A percentile compares a stretch with the other conserved stretches of the same genome.
phyloP scores from a whole-genome alignment of 2,888 invertebrate species.

The Drosophila siamana region DNA sequence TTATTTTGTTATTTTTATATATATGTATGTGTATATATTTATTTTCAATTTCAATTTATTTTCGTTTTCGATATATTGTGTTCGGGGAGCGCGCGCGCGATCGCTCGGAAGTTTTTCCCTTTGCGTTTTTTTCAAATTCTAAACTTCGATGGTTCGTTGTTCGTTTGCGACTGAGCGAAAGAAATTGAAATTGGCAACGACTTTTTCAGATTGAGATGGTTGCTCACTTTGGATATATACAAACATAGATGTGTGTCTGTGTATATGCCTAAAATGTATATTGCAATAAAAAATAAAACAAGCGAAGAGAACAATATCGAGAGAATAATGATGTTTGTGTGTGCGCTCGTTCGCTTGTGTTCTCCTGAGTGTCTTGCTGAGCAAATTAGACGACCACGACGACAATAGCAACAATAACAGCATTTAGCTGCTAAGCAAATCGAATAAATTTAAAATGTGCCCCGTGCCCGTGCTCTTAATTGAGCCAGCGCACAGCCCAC shows the following conservation, averaged over 20 bases:
- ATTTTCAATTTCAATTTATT: slow-evolving; percentile 59
- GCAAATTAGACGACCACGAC: slow-evolving; percentile 64
- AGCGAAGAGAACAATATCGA: slow-evolving; percentile 26
- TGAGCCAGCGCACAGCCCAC: slow-evolving; percentile 69
- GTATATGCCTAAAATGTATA: slow-evolving; percentile 5
- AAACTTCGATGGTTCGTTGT: slow-evolving; percentile 85
- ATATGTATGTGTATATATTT: no score
- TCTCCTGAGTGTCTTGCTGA: slow-evolving; percentile 52
- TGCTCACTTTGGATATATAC: slow-evolving; percentile 41
- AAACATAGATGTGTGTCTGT: not conserved
- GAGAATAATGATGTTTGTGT: slow-evolving; percentile 27
- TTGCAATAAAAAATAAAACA: slow-evolving; percentile 14
- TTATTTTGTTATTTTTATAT: slow-evolving; percentile 4
- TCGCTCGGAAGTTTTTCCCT: slow-evolving; percentile 57
- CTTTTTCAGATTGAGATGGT: slow-evolving; percentile 42
- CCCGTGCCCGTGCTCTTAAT: slow-evolving; percentile 72
- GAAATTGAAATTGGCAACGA: slow-evolving; percentile 73
- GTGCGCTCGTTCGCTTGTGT: slow-evolving; percentile 37
- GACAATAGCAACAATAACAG: slow-evolving; percentile 24
- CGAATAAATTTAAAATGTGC: slow-evolving; percentile 67
- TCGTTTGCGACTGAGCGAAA: slow-evolving; percentile 85
- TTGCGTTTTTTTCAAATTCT: slow-evolving; percentile 67
- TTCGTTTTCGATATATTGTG: slow-evolving; percentile 53
- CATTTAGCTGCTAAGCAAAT: slow-evolving; percentile 64
- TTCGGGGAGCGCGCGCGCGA: slow-evolving; percentile 73